Base-by-base conservation (phyloP, 2,888 invertebrate species). In the Protonemura montana region DNA sequence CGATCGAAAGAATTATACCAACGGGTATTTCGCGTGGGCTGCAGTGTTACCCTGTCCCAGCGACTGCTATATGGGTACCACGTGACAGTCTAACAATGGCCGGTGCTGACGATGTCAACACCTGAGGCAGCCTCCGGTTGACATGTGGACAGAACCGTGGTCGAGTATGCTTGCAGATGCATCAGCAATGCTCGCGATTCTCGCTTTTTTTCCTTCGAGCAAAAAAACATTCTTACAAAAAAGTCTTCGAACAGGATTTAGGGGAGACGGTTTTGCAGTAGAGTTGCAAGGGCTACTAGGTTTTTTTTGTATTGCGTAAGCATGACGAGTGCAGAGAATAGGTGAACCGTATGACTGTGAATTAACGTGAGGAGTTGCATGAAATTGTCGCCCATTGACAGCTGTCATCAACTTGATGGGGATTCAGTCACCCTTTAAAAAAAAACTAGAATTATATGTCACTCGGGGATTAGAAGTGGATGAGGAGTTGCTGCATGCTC, bases 301-400 rank as follows among this genome's bases (percentile, higher is more conserved):
- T 59, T 59, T 59, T 59, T 59, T 59, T 81, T 78, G 28, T 81
- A 81, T 6, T 21, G 28, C 10, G 7, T 27, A 28, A 28, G 81
- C 25, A n/a, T 81, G 81, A 81, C 81, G 81, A 81, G 30, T 26
- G 13, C 59, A 35, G 76, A 83, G 28, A 76, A 76, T 78, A 84
- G 76, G 29, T 81, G 59, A 78, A 84, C 21, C 41, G 27, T 84
- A 76, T 59, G 59, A 76, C 59, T 82, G 77, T 76, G 84, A 86
- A 84, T 82, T 84, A 78, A 41, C 29, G 82, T 85, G 85, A 86
- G 81, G 87, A 87, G 85, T 85, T 85, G 87, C 87, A 85, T 87
- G 85, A 87, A 85, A 87, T 76, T 87, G 76, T 82, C 85, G 87
- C 85, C 85, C 82, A 85, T 85, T 87, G 87, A 87, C 87, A 87